Base-by-base conservation (phyloP, 2,888 invertebrate species). In the Amiota mariae region DNA sequence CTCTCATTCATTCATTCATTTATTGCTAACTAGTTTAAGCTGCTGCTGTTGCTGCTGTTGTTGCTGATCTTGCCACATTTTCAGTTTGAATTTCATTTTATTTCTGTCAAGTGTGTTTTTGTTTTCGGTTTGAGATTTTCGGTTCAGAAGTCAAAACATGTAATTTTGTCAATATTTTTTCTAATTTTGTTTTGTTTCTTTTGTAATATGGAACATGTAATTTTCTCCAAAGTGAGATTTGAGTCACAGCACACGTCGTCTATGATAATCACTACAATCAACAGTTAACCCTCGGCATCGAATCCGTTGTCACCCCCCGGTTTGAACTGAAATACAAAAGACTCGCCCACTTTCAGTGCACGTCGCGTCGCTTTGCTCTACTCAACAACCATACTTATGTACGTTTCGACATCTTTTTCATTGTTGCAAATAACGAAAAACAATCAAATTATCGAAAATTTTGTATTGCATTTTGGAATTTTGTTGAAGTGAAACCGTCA, bases 241-340 rank as follows among this genome's bases (percentile, higher is more conserved):
- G 48, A 66, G 48, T 84, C 82, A 73, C 75, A 59, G 73, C 66
- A 74, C 70, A 72, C 72, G 72, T 63, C 49, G 70, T 54, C 61
- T 66, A 78, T 82, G 18, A 78, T 85, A 85, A 85, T 87, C 86
- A 85, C 87, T 86, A 81, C 85, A 85, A 86, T 86, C 85, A 85
- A 87, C 87, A 85, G 87, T 85, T 82, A 73, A 36, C 77, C 74
- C 57, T 54, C 64, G 18, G 64, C 63, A 59, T 48, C 57, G 15
- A n/a, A 10, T 47, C 59, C 59, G 24, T 46, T 13, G 18, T 20
- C 54, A 47, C n/a, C 61, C 2, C 2, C 18, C 66, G 0, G 8
- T 57, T 15, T 20, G 54, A 57, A 61, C 24, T 47, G n/a, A n/a
- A 64, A 3, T 24, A 24, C 13, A 36, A 56, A 36, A 20, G 57